These are phyloP conservation scores for Lysandra bellargus DNA, from an alignment of 2,888 invertebrate genomes.

Conservation along the genomic window DNA sequence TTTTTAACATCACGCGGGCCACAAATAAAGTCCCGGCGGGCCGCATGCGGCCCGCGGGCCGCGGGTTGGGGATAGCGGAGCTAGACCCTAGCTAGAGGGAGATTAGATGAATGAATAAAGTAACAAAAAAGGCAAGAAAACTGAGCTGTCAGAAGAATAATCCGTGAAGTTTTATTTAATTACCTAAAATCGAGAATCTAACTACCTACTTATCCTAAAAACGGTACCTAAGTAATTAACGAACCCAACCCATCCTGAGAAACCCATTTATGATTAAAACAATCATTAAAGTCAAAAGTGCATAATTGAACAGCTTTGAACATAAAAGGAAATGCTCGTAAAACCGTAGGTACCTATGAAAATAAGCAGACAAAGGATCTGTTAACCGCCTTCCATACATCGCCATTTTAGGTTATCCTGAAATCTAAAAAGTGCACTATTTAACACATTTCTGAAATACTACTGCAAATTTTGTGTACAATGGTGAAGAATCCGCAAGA, in stretches of 20 bases:
- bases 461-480: conserved; percentile 29
- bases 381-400: neutral
- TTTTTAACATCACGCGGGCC: no score
- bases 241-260: no score
- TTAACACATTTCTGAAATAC: neutral
- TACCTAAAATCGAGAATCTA: no score
- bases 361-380: neutral
- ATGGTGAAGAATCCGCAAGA: conserved; percentile 38
- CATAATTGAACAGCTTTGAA: no score
- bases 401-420: neutral
- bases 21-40: no score
- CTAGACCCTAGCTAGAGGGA: neutral
- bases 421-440: neutral
- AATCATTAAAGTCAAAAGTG: no score
- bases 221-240: no score
- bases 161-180: no score
- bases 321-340: neutral
- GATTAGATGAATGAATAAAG: neutral
- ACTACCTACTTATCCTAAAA: no score
- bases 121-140: neutral
- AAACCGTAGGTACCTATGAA: neutral
- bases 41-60: no score
- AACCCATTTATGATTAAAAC: no score
- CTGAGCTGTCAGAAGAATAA: neutral
- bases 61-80: no score